phyloP scores from a whole-genome alignment of 2,113 vertebrate genomes.

The Trematomus loennbergii region DNA sequence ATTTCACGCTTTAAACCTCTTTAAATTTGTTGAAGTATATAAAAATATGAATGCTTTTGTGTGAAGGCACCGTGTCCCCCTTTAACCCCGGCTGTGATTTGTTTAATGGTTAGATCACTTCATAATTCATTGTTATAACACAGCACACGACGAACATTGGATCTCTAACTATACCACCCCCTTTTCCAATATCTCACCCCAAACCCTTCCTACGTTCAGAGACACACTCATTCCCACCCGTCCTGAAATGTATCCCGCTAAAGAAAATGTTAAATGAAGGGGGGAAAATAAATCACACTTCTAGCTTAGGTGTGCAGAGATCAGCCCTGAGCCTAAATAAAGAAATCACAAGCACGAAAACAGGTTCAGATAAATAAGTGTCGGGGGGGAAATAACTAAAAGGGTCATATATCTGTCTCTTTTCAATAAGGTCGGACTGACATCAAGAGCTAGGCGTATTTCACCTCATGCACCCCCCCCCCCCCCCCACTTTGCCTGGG shows the following conservation, averaged over 20 bases:
- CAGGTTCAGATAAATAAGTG: slow-evolving; percentile 59
- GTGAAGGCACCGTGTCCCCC: slow-evolving; percentile 13
- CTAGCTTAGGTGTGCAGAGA: neutral
- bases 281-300: neutral
- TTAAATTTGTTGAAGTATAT: slow-evolving; percentile 28
- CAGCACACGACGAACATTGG: slow-evolving; percentile 80
- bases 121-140: slow-evolving; percentile 80
- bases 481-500: slow-evolving; percentile 26
- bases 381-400: neutral
- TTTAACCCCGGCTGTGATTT: slow-evolving; percentile 45
- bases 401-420: slow-evolving; percentile 5
- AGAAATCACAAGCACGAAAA: slow-evolving; percentile 24
- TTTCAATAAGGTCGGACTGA: slow-evolving; percentile 59
- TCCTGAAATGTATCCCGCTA: neutral
- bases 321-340: neutral
- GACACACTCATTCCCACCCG: neutral
- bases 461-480: slow-evolving; percentile 41
- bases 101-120: slow-evolving; percentile 77
- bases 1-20: slow-evolving; percentile 9
- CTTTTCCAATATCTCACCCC: slow-evolving; percentile 18
- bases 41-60: slow-evolving; percentile 47
- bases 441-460: slow-evolving; percentile 39
- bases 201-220: slow-evolving; percentile 19
- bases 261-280: neutral
- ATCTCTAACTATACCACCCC: slow-evolving; percentile 77